Conservation (phyloP, 2,888 invertebrate species). For the Tetanocera ferruginea region DNA sequence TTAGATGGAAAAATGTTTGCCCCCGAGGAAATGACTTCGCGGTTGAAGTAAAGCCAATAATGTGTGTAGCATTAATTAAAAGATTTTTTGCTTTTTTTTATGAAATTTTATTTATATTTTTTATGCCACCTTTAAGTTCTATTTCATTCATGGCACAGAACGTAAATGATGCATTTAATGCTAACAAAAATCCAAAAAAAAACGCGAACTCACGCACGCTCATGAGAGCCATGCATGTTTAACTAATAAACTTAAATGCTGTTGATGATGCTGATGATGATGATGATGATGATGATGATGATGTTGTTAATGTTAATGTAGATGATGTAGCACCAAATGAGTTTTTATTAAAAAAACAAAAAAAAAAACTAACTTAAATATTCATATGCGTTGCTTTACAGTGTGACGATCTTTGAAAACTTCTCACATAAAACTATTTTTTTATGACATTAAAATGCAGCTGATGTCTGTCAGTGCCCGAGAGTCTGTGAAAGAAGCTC, state of each 20-base stretch:
- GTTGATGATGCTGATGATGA: neutral
- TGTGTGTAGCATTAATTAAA: slow-evolving; percentile 47
- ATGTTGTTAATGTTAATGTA: neutral
- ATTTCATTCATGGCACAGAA: neutral
- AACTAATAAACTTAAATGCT: neutral
- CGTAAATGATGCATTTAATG: slow-evolving; percentile 11
- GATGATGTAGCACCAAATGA: neutral
- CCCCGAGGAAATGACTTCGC: slow-evolving; percentile 50
- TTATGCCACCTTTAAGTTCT: neutral
- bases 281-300: neutral
- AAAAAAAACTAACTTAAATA: slow-evolving; percentile 6
- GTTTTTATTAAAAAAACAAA: neutral
- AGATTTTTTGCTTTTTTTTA: slow-evolving; percentile 20
- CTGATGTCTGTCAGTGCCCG: neutral
- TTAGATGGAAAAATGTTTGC: neutral
- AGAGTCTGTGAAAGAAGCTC: neutral
- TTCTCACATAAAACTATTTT: neutral
- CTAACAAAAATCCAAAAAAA: neutral
- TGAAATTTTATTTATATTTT: slow-evolving; percentile 4
- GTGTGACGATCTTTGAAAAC: neutral
- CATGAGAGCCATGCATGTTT: neutral
- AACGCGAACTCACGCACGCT: neutral
- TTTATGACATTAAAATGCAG: neutral
- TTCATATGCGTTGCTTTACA: neutral
- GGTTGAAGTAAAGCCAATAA: slow-evolving; percentile 51